Base-by-base conservation (phyloP, 2,888 invertebrate species). In the Gortyna flavago region DNA sequence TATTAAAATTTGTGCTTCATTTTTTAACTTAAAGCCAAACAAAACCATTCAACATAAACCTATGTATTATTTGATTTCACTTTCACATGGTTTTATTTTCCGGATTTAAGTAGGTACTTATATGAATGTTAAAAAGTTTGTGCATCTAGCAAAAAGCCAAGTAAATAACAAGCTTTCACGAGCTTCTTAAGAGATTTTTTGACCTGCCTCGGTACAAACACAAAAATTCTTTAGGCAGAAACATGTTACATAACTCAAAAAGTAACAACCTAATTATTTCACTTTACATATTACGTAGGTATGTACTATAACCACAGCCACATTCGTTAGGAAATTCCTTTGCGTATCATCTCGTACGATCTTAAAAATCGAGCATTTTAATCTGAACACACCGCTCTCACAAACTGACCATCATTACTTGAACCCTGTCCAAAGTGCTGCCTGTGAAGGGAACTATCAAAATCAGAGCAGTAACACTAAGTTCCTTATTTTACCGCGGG, bases 261-360 rank as follows among this genome's bases (percentile, higher is more conserved):
- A 71, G 65, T 67, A 77, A 83, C 85, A 82, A 75, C 66, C 75
- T 86, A 86, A 86, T 87, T 87, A 88, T 86, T 83, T 86, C 74
- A 86, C 85, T 79, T n/a, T n/a, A n/a, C n/a, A n/a, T 85, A 79
- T 80, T 77, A 85, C 77, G 70, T 77, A 85, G 76, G 70, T 83
- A 86, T 82, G 78, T 72, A 85, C 70, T 84, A 80, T 81, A 86
- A 81, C 81, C 75, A 59, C 77, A 87, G 80, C 81, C 72, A 85
- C 88, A 88, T 87, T 88, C 88, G 84, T 88, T 87, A 88, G 88
- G 81, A 84, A 84, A 88, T 88, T 83, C 88, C 80, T 80, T 77
- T 25, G 68, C 80, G 35, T 88, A 88, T 88, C 87, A 74, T 85
- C 80, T 76, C 73, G 66, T 80, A 80, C 78, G 75, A 88, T 88